A percentile compares a stretch with the other conserved stretches of the same genome.
Evolutionary conservation across 2,797 vertebrate genomes (phyloP).

Genomic region (Premnoplex brunnescens): DNA sequence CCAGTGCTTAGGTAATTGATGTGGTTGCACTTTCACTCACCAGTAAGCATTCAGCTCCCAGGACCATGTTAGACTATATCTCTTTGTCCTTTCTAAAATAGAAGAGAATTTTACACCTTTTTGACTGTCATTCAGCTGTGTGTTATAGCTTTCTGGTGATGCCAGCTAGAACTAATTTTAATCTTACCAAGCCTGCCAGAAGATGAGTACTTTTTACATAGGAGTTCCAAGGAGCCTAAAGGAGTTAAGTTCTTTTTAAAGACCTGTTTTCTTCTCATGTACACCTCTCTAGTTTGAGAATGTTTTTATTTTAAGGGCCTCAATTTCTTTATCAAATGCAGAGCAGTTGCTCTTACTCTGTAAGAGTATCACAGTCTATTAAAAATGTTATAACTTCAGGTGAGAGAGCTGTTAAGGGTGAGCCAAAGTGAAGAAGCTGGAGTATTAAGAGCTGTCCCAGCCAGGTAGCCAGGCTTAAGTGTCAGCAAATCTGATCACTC

Average conservation of each 20-base stretch:
- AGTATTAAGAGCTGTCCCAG: background rate
- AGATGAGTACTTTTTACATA: conserved; percentile 29
- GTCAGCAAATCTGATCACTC: background rate
- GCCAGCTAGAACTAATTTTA: conserved; percentile 60
- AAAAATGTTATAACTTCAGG: background rate
- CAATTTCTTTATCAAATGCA: background rate
- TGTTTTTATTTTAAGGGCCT: background rate
- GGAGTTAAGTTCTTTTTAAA: background rate
- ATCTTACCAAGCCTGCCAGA: conserved; percentile 6
- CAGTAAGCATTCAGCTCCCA: conserved; percentile 23
- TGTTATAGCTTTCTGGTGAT: conserved; percentile 39
- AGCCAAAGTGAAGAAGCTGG: background rate
- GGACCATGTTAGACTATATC: background rate
- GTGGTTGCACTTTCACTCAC: conserved; percentile 1
- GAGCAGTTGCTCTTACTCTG: background rate
- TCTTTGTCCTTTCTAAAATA: conserved; percentile 26
- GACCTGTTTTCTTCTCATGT: background rate
- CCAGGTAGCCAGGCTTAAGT: background rate
- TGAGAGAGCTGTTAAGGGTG: background rate
- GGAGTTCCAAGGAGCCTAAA: background rate
- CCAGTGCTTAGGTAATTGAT: background rate
- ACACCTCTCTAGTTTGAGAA: background rate
- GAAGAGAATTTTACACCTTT: conserved; percentile 57
- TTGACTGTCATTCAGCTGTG: conserved; percentile 33
- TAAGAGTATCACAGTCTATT: background rate